A percentile compares a stretch with the other conserved stretches of the same genome.
Conservation (phyloP, 2,888 invertebrate species). For the Mythimna albipuncta region DNA sequence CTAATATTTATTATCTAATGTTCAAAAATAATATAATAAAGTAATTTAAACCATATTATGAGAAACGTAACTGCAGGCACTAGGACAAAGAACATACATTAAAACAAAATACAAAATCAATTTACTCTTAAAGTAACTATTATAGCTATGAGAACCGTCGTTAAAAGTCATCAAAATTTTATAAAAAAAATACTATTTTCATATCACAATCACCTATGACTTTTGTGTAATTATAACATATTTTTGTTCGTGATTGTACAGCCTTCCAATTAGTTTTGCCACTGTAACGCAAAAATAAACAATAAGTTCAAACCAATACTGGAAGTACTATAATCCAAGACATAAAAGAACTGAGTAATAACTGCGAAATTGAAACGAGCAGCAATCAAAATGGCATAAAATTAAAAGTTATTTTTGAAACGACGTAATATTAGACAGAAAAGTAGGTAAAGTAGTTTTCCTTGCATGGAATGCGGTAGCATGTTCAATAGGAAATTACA, state of each 20-base stretch:
- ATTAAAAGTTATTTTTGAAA: neutral
- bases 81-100: neutral
- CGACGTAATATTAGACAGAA: neutral
- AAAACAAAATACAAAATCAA: neutral
- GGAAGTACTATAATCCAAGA: neutral
- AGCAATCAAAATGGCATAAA: slow-evolving; percentile 17
- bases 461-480: neutral
- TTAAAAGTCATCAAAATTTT: too few species aligned
- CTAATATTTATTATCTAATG: too few species aligned
- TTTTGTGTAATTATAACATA: neutral
- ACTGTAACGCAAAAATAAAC: neutral
- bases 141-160: neutral
- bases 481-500: neutral
- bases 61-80: neutral
- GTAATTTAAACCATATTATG: too few species aligned
- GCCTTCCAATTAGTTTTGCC: neutral
- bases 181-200: too few species aligned
- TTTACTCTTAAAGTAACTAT: neutral
- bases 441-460: neutral
- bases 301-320: neutral
- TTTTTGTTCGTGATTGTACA: neutral
- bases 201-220: neutral
- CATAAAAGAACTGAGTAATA: neutral
- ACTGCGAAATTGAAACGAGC: slow-evolving; percentile 2
- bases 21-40: too few species aligned